A percentile compares a stretch with the other conserved stretches of the same genome.
phyloP scores from a whole-genome alignment of 2,113 vertebrate genomes.

The Dicrurus megarhynchus region DNA sequence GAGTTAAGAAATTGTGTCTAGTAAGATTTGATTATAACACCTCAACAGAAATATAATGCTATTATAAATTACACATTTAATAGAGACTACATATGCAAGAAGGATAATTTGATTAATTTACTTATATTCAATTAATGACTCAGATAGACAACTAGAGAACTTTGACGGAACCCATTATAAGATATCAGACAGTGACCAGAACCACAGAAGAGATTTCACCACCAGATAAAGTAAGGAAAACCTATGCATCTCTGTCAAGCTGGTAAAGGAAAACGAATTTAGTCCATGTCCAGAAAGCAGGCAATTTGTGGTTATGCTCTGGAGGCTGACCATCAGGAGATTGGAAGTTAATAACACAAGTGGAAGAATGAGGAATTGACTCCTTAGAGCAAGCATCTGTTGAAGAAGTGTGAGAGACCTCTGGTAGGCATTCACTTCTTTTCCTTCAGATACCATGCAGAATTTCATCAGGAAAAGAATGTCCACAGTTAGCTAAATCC shows the following conservation, averaged over 20 bases:
- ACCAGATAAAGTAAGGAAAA: neutral
- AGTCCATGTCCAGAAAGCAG: neutral
- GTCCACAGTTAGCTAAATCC: neutral
- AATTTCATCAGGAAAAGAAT: neutral
- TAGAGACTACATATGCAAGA: neutral
- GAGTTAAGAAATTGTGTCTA: neutral
- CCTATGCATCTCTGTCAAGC: neutral
- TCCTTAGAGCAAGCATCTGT: neutral
- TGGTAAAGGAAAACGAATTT: neutral
- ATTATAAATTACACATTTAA: neutral
- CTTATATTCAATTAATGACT: neutral
- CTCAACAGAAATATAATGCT: neutral
- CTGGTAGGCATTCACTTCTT: neutral
- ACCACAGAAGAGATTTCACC: neutral
- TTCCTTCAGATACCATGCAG: neutral
- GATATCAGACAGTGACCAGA: neutral
- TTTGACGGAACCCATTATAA: neutral
- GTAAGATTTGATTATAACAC: neutral
- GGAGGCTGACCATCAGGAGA: neutral
- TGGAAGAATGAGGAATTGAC: neutral
- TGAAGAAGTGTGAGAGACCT: neutral
- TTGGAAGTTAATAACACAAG: neutral
- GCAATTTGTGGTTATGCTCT: neutral
- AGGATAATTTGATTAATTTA: neutral
- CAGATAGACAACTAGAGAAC: neutral